Percentiles rank a stretch among this genome's conserved stretches.
These are phyloP conservation scores for Dendronephthya gigantea DNA, from an alignment of 64 coral and sea anemone genomes.

Conservation along the genomic window DNA sequence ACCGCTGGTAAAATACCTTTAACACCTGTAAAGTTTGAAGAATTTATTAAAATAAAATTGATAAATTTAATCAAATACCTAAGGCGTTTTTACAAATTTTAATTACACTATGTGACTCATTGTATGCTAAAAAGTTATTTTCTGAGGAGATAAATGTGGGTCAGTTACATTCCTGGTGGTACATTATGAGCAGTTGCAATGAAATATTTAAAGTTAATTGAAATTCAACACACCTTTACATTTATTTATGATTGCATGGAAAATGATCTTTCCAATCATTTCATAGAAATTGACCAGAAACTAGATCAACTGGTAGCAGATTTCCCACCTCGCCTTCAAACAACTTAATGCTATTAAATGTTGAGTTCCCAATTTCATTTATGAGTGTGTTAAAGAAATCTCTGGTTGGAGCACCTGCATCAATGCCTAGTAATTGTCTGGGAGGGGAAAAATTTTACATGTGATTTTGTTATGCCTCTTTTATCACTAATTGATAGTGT, in stretches of 20 bases:
- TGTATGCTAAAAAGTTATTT: too few relatives aligned
- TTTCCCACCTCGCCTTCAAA: background rate
- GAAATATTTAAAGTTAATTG: background rate
- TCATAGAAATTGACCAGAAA: conserved; percentile 11
- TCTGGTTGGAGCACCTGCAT: conserved; percentile 13
- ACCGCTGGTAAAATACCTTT: background rate
- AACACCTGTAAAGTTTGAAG: background rate
- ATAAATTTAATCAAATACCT: background rate
- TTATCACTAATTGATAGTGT: too few relatives aligned
- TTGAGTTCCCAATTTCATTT: conserved; percentile 8
- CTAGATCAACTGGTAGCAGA: conserved; percentile 14
- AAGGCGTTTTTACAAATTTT: too few relatives aligned
- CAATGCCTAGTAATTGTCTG: too few relatives aligned
- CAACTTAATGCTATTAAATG: conserved; percentile 13
- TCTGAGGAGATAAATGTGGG: too few relatives aligned
- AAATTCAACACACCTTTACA: conserved; percentile 19
- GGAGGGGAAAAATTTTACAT: too few relatives aligned
- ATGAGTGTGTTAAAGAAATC: conserved; percentile 10
- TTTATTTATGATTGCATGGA: conserved; percentile 15
- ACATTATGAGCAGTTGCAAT: background rate
- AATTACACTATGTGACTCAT: too few relatives aligned
- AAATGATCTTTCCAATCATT: conserved; percentile 12
- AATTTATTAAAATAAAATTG: background rate
- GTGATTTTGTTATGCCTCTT: too few relatives aligned
- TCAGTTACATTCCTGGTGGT: too few relatives aligned